Evolutionary conservation across 2,113 vertebrate species (phyloP).

Genomic region (Eublepharis macularius): DNA sequence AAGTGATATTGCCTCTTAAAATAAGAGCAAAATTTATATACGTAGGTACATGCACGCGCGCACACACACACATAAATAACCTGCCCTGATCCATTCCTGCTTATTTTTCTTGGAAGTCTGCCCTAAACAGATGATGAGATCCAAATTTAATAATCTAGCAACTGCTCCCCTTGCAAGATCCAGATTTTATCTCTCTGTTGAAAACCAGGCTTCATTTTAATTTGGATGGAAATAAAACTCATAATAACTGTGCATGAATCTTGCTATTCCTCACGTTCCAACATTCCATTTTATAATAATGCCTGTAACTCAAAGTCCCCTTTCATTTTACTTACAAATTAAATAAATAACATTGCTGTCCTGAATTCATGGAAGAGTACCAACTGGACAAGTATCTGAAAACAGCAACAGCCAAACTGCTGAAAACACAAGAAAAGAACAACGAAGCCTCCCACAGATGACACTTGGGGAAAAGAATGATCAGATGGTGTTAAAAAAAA

Average conservation of each 20-base stretch:
- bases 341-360: neutral
- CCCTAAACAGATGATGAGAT: conserved; percentile 37
- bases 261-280: conserved; percentile 45
- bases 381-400: conserved; percentile 35
- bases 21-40: neutral
- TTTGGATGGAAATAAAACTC: conserved; percentile 57
- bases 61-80: neutral
- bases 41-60: too few relatives aligned
- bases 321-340: conserved; percentile 41
- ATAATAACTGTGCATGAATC: conserved; percentile 38
- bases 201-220: conserved; percentile 43
- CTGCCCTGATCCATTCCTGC: conserved; percentile 25
- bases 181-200: conserved; percentile 62
- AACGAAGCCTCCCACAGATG: conserved; percentile 31
- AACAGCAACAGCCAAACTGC: conserved; percentile 37
- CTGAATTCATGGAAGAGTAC: conserved; percentile 36
- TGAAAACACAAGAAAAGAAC: conserved; percentile 47
- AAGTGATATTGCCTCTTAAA: neutral
- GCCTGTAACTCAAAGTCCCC: conserved; percentile 52
- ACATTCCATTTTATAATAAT: conserved; percentile 57
- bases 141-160: conserved; percentile 60
- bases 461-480: conserved; percentile 27
- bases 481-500: conserved; percentile 5
- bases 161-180: conserved; percentile 55
- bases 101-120: conserved; percentile 35